phyloP scores from a whole-genome alignment of 1,140 invertebrate species.

The Zelostemma sp. region DNA sequence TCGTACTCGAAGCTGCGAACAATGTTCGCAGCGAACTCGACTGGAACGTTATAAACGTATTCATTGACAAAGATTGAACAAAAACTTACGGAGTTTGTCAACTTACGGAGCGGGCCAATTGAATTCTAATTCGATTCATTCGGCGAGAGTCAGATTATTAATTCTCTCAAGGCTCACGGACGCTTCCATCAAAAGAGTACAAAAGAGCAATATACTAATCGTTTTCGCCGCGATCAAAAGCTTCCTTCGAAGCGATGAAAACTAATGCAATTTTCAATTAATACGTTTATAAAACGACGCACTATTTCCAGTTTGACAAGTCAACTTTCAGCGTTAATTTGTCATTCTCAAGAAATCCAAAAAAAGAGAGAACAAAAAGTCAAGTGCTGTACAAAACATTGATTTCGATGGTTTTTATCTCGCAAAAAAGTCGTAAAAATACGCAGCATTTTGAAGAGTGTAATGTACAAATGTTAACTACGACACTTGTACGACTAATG shows the following conservation, averaged over 20 bases:
- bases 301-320: not conserved
- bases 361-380: too few relatives aligned
- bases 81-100: too few relatives aligned
- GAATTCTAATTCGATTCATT: not conserved
- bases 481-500: too few relatives aligned
- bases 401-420: too few relatives aligned
- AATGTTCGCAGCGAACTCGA: too few relatives aligned
- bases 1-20: too few relatives aligned
- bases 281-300: not conserved
- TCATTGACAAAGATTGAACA: not conserved
- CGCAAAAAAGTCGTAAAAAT: too few relatives aligned
- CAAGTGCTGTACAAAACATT: too few relatives aligned
- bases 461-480: too few relatives aligned
- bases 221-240: not conserved
- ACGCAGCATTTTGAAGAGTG: too few relatives aligned
- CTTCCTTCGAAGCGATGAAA: not conserved
- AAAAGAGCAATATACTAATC: not conserved
- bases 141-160: not conserved
- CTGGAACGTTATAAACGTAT: constrained; percentile 10
- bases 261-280: not conserved
- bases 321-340: not conserved
- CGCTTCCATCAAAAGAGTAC: constrained; percentile 1
- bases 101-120: not conserved
- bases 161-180: too few relatives aligned
- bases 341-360: too few relatives aligned